phyloP scores from a whole-genome alignment of 2,888 invertebrate species.

The Drosophila robusta region DNA sequence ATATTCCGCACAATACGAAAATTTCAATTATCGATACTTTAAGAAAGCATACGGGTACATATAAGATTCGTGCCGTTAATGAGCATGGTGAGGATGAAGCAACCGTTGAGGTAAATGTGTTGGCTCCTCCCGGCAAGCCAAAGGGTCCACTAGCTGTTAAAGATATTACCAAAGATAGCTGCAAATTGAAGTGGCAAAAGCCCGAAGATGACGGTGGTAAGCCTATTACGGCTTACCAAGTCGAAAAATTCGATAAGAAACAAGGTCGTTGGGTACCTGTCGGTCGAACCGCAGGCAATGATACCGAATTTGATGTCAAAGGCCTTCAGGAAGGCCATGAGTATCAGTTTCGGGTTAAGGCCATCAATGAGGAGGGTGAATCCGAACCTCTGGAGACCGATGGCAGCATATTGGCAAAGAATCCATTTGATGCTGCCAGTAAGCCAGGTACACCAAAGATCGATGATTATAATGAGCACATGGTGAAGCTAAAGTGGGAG shows the following conservation, averaged over 20 bases:
- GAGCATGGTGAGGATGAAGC: slow-evolving; percentile 96
- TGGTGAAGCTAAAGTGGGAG: slow-evolving; percentile 96
- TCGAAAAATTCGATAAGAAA: slow-evolving; percentile 96
- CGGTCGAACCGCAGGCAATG: slow-evolving; percentile 92
- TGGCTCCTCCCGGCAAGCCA: slow-evolving; percentile 93
- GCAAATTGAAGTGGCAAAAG: slow-evolving; percentile 96
- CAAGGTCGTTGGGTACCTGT: slow-evolving; percentile 98
- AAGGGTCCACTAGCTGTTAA: slow-evolving; percentile 95
- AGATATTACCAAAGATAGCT: slow-evolving; percentile 95
- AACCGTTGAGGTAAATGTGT: slow-evolving; percentile 96
- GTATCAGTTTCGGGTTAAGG: slow-evolving; percentile 97
- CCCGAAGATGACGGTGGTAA: slow-evolving; percentile 98
- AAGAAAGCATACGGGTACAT: slow-evolving; percentile 94
- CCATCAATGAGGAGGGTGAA: slow-evolving; percentile 97
- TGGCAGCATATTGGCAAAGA: slow-evolving; percentile 95
- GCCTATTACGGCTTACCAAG: slow-evolving; percentile 95
- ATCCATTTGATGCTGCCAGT: slow-evolving; percentile 95
- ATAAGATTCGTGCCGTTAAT: slow-evolving; percentile 95
- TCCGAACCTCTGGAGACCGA: slow-evolving; percentile 98
- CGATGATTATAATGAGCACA: slow-evolving; percentile 95
- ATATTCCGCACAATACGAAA: slow-evolving; percentile 96
- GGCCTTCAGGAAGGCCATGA: slow-evolving; percentile 96
- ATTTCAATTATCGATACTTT: slow-evolving; percentile 91
- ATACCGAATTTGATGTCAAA: slow-evolving; percentile 94
- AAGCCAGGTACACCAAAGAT: slow-evolving; percentile 95